Conservation (phyloP, 2,113 vertebrate genomes). For the Neomonachus schauinslandi region DNA sequence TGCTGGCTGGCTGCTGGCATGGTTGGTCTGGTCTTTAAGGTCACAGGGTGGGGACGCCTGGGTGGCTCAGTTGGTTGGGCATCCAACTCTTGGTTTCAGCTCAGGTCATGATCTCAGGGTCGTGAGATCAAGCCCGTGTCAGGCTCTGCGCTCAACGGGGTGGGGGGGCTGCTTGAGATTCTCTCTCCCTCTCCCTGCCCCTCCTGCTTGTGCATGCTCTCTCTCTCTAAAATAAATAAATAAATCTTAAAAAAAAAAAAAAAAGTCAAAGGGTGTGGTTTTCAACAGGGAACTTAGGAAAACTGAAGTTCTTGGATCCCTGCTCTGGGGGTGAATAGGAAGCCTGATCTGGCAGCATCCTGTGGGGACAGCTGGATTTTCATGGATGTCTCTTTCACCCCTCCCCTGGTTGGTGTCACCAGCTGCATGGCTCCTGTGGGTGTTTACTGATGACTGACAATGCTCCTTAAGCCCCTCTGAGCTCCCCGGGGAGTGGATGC, state of each 20-base stretch:
- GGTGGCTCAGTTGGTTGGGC: background rate
- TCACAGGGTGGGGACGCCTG: background rate
- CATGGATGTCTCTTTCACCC: fast-evolving
- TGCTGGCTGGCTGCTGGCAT: fast-evolving
- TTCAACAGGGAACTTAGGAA: background rate
- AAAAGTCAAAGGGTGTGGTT: background rate
- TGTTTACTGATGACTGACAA: background rate
- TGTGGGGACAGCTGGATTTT: background rate
- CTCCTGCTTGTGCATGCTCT: background rate
- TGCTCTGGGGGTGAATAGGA: background rate
- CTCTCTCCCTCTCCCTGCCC: background rate
- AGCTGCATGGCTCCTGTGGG: background rate
- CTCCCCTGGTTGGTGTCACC: background rate
- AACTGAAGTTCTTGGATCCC: fast-evolving
- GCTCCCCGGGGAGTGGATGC: background rate
- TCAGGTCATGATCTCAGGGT: background rate
- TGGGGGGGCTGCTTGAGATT: background rate
- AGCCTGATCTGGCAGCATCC: background rate
- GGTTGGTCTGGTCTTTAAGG: background rate
- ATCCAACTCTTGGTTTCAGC: background rate
- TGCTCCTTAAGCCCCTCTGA: background rate
- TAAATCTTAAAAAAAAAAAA: too few species aligned
- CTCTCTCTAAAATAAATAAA: background rate
- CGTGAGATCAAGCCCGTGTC: background rate
- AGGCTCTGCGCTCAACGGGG: background rate